Base-by-base conservation (phyloP, 2,888 invertebrate genomes). In the Seira ritae region DNA sequence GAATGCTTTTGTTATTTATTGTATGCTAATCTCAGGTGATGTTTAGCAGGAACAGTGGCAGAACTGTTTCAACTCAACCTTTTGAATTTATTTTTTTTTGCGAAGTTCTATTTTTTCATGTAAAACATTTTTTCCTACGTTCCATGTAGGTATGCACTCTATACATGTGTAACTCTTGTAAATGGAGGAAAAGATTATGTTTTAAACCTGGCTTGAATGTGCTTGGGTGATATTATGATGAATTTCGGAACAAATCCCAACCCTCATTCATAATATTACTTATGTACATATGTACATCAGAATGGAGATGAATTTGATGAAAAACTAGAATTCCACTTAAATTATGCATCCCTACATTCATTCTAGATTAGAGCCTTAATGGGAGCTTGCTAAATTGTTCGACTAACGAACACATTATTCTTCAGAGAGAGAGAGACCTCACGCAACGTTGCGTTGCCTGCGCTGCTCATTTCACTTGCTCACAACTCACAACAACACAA, bases 371-470 rank as follows among this genome's bases (percentile, higher is more conserved):
- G 20, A 1, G 20, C 12, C 10, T 22, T 6, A 12, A 46, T 10
- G 12, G 12, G 8, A 10, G 8, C 10, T 20, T 22, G 17, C 1
- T 20, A 20, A 76, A 76, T 79, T 79, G 67, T 67, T 79, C 68
- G 68, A 55, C 79, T 79, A 79, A 79, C 79, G 79, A 79, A 79
- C 72, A 78, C 71, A 79, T n/a, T n/a, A n/a, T 79, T 79, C 72
- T 79, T 71, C 79, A 73, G 12, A 12, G n/a, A n/a, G n/a, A n/a
- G n/a, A n/a, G n/a, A 60, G 72, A 79, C 73, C 79, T 79, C 79
- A 79, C 79, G 79, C 79, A 79, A 77, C 22, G 70, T 6, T 1
- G n/a, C n/a, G n/a, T n/a, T n/a, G n/a, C n/a, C n/a, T n/a, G n/a
- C n/a, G n/a, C n/a, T n/a, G n/a, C n/a, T n/a, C n/a, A n/a, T n/a